Evolutionary conservation across 2,113 vertebrate species (phyloP).

Genomic region (Nanorana parkeri): DNA sequence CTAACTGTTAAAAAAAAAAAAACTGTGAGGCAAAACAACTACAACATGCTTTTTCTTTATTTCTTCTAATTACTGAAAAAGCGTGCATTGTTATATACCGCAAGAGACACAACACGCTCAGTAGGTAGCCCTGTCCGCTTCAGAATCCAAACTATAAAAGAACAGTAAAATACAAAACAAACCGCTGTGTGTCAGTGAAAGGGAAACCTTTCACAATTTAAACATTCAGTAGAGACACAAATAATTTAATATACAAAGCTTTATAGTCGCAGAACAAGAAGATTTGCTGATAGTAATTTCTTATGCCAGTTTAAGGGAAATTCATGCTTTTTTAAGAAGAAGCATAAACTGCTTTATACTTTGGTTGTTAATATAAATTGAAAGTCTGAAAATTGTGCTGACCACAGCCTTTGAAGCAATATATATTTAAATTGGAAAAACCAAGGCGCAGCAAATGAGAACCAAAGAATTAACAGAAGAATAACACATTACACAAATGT

Average conservation of each 20-base stretch:
- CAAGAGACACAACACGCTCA: too few species aligned
- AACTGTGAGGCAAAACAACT: too few species aligned
- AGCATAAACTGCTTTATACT: constrained; percentile 26
- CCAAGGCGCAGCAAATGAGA: constrained; percentile 14
- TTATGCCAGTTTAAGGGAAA: not conserved
- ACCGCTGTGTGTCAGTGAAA: not conserved
- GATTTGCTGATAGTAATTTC: constrained; percentile 8
- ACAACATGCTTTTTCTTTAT: too few species aligned
- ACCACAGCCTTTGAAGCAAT: constrained; percentile 35
- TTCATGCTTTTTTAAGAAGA: not conserved
- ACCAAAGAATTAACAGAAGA: constrained; percentile 24
- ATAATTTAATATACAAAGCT: constrained; percentile 11
- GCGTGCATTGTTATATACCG: too few species aligned
- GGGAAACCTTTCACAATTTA: not conserved
- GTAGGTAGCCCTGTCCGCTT: too few species aligned
- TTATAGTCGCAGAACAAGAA: constrained; percentile 7
- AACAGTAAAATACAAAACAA: not conserved
- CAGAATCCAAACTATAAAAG: not conserved
- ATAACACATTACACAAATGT: not conserved
- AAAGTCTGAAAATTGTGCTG: constrained; percentile 38
- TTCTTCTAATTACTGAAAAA: too few species aligned
- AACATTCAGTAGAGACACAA: not conserved
- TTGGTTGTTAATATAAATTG: constrained; percentile 40
- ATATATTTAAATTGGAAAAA: constrained; percentile 46
- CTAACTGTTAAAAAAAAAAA: too few species aligned